Evolutionary conservation across 1,140 invertebrate genomes (phyloP).

Genomic region (Lepidurus packardi): DNA sequence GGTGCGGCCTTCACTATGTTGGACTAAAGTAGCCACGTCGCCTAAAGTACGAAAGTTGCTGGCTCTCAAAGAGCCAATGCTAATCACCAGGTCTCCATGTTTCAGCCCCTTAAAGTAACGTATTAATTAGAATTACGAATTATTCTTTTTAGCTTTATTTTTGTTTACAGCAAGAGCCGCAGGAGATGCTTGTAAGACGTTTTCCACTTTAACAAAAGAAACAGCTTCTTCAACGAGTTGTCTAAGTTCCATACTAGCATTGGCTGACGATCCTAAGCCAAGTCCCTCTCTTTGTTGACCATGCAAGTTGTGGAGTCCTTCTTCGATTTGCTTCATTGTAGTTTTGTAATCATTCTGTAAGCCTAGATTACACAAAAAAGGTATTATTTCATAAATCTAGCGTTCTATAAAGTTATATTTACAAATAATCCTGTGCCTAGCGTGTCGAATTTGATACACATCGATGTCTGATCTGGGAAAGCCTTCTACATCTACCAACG

Average conservation of each 20-base stretch:
- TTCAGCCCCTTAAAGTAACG: slow-evolving; percentile 61
- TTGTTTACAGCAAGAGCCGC: slow-evolving; percentile 65
- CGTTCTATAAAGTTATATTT: slow-evolving; percentile 43
- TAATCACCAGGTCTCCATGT: slow-evolving; percentile 63
- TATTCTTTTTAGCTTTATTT: slow-evolving; percentile 25
- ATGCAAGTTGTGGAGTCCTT: slow-evolving; percentile 58
- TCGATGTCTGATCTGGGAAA: slow-evolving; percentile 85
- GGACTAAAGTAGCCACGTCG: slow-evolving; percentile 62
- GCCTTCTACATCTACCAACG: slow-evolving; percentile 77
- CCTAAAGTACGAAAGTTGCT: slow-evolving; percentile 64
- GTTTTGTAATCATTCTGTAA: slow-evolving; percentile 84
- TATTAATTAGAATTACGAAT: slow-evolving; percentile 33
- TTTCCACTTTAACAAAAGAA: slow-evolving; percentile 65
- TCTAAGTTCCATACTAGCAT: slow-evolving; percentile 8
- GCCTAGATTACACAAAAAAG: slow-evolving; percentile 50
- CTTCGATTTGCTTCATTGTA: slow-evolving; percentile 79
- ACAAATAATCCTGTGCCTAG: slow-evolving; percentile 82
- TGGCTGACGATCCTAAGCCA: slow-evolving; percentile 13
- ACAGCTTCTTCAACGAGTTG: slow-evolving; percentile 36
- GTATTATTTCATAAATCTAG: neutral
- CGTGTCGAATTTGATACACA: slow-evolving; percentile 80
- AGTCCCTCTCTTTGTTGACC: slow-evolving; percentile 37
- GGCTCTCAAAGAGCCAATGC: slow-evolving; percentile 75
- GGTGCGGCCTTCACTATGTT: slow-evolving; percentile 61
- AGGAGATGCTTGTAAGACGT: slow-evolving; percentile 70